Base-by-base conservation (phyloP, 2,888 invertebrate species). In the Sericinus montela region DNA sequence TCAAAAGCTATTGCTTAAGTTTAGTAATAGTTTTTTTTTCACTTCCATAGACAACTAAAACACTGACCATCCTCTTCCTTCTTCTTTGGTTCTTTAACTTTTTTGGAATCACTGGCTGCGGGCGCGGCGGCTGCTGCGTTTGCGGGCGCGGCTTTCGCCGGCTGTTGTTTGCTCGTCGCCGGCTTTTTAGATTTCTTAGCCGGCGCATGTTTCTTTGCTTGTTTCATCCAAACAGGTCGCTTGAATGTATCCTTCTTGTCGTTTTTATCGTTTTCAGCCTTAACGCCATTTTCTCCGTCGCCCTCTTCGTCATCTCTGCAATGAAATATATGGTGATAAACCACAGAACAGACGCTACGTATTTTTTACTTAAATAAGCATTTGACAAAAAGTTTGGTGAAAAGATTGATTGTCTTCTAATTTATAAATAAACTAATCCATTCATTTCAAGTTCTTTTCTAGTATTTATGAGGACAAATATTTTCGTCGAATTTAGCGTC, bases 171-270 rank as follows among this genome's bases (percentile, higher is more conserved):
- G 1, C 9, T 35, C 5, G 71, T 63, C 30, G 73, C 70, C 19
- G 73, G 86, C 54, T 93, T 92, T 51, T 92, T 92, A 51, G 92
- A 91, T 25, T 92, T 91, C 67, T 93, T 93, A 19, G 19, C 19
- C 5, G 19, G 19, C 54, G 91, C 70, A 65, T 75, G 65, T 71
- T 91, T 80, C 77, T 92, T 91, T 69, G 91, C 91, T 74, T 93
- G 93, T 65, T 93, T 96, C 67, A 95, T 91, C 97, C 97, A 97
- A 13, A 93, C 93, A 8, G 96, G 94, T 69, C 94, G 92, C 67
- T 95, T 95, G 36, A 85, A 89, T 1, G 89, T 81, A 51, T 85
- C 75, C 45, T 90, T 88, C 51, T 83, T 90, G 49, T 90, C 90
- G 51, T 71, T 75, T 73, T 90, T 71, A 71, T 87, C 75, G 66